These are phyloP conservation scores for Indicator indicator DNA, from an alignment of 2,113 vertebrate species.

Conservation along the genomic window DNA sequence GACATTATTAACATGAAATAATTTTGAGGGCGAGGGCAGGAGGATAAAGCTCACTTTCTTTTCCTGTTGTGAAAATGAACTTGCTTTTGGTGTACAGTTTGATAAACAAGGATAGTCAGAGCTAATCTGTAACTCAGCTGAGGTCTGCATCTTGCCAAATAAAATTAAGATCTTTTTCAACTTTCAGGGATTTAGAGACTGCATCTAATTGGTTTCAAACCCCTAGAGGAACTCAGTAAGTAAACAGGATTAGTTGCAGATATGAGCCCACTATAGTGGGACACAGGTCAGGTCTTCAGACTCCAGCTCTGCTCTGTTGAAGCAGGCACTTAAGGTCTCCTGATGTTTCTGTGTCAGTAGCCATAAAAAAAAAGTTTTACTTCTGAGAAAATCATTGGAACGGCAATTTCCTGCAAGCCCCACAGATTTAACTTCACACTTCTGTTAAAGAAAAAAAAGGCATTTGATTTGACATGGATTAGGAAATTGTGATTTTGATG, in stretches of 20 bases:
- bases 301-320: conserved; percentile 46
- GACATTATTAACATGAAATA: conserved; percentile 22
- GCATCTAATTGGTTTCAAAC: conserved; percentile 26
- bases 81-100: conserved; percentile 42
- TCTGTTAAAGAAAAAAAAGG: background rate
- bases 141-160: conserved; percentile 52
- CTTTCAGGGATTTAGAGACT: conserved; percentile 38
- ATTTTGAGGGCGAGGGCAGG: background rate
- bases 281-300: conserved; percentile 45
- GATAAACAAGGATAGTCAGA: conserved; percentile 31
- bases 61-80: conserved; percentile 30
- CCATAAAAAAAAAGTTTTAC: conserved; percentile 25
- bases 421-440: conserved; percentile 54
- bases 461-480: conserved; percentile 27
- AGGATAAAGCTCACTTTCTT: conserved; percentile 44
- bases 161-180: conserved; percentile 51
- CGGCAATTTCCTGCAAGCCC: conserved; percentile 27
- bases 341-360: conserved; percentile 68
- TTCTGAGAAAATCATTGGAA: conserved; percentile 42
- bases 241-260: conserved; percentile 49
- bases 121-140: conserved; percentile 44
- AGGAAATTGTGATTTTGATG: conserved; percentile 55
- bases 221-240: conserved; percentile 13
- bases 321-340: conserved; percentile 80
- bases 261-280: conserved; percentile 43